Evolutionary conservation across 2,888 invertebrate species (phyloP), one percentile per base, ranked within the genome.

Genomic region (Scrobipalpa costella): DNA sequence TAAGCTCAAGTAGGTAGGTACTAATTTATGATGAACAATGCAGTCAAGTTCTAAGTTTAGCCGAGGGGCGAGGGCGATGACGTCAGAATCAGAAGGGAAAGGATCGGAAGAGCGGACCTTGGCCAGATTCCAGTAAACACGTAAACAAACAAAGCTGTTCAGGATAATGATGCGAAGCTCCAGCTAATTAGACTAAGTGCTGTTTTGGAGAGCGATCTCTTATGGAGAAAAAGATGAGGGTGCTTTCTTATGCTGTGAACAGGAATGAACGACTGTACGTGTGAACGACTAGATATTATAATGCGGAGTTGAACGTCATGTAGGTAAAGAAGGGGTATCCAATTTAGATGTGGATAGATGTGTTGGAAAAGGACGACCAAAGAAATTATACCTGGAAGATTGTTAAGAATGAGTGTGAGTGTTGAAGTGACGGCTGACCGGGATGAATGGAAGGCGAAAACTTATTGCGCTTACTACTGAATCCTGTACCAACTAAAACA

Each of bases 51-150:
- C 21, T 50, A 50, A 50, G 50, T 52, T 52, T 52, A 52, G n/a
- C 52, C n/a, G 5, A 59, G 7, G 27, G n/a, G 27, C n/a, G 5
- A 59, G 15, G 21, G 7, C 15, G 38, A 21, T 73, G 72, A 75
- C 74, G 67, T 69, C 67, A 70, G 68, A 80, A 27, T 79, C 49
- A 49, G 83, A 85, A 85, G 86, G 78, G 83, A 85, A 85, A 85
- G 78, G 87, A 88, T 87, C 84, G 87, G 86, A 77, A 69, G 71
- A 70, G 68, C 52, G 77, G 77, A 77, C 89, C 88, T 88, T 88
- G 89, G 84, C 87, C 88, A 79, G 79, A 68, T 85, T 87, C 81
- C 83, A 85, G 81, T 33, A 33, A 52, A 33, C n/a, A 52, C n/a
- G 69, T 66, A 73, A 71, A 70, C 72, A 64, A 67, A 77, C 75